Base-by-base conservation (phyloP, 2,113 vertebrate genomes). In the Sinocyclocheilus anshuiensis region DNA sequence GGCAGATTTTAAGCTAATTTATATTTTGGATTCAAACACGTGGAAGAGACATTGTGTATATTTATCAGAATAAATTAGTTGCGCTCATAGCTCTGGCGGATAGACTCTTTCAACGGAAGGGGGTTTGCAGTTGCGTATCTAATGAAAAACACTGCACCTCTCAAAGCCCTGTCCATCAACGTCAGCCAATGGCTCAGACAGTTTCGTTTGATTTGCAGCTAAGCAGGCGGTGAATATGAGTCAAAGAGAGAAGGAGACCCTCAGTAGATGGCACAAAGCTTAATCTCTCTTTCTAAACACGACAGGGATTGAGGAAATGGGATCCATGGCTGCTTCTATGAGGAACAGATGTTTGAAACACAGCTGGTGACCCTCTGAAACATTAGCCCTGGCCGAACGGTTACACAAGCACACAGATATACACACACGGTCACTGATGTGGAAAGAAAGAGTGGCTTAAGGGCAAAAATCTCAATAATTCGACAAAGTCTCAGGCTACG, bases 331-430 rank as follows among this genome's bases (percentile, higher is more conserved):
- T 90, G 78, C 85, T 92, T 92, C 83, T 90, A 94, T 91, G 92
- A 91, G 89, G 90, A 94, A 92, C 93, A 95, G 94, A 94, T 94
- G 94, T 94, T 87, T 84, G 88, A 87, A 85, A 90, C 80, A 85
- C 81, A 87, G 88, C 84, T 88, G 92, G 87, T 87, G 76, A 85
- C 84, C 84, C 86, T 84, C 77, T 85, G 75, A 87, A 89, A 89
- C 82, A 85, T 78, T 90, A 84, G 74, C 74, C 65, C 71, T 22
- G 39, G 33, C 53, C 53, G 26, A 76, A 26, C 72, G 67, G 20
- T 79, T 80, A 59, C 26, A 74, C 81, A 63, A 24, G 33, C 50
- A 76, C 65, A 63, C 63, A 53, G 45, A 48, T 29, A 24, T 48
- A 65, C 81, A 45, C 80, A 53, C 69, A 81, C 59, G 22, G 85